Conservation (phyloP, 1,140 invertebrate species). For the Galendromus occidentalis region DNA sequence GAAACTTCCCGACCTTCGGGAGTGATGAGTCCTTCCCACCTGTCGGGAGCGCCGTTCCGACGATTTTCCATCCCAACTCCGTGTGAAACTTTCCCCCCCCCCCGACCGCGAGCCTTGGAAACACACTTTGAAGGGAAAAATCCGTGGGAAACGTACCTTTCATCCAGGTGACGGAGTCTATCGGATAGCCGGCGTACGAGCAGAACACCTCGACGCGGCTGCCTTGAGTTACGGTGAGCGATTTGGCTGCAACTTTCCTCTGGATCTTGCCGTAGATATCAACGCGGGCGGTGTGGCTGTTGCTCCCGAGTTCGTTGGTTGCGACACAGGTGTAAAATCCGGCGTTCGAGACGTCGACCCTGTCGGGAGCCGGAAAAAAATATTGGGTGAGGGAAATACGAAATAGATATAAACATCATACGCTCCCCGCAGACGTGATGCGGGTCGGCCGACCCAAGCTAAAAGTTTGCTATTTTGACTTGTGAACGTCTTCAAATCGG, state of each 20-base stretch:
- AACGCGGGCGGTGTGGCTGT: constrained; percentile 11
- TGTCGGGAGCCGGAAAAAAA: background rate
- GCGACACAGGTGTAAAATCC: constrained; percentile 18
- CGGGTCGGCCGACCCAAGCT: too few species aligned
- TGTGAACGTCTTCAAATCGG: too few species aligned
- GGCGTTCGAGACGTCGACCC: background rate
- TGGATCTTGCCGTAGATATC: constrained; percentile 6
- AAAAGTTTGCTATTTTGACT: too few species aligned
- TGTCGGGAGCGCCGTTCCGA: too few species aligned
- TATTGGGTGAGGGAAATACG: too few species aligned
- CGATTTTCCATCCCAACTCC: too few species aligned
- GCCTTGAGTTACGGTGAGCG: background rate
- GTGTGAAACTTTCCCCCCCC: too few species aligned
- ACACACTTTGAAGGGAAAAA: background rate
- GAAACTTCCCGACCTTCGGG: too few species aligned
- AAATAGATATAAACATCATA: too few species aligned
- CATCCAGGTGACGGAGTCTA: constrained; percentile 23
- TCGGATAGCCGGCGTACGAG: constrained; percentile 31
- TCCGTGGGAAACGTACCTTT: constrained; percentile 14
- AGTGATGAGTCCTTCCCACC: too few species aligned
- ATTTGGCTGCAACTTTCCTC: background rate
- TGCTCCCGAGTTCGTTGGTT: constrained; percentile 13
- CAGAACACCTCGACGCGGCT: constrained; percentile 21
- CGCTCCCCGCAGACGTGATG: too few species aligned
- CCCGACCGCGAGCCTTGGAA: too few species aligned